Base-by-base conservation (phyloP, 2,113 vertebrate genomes). In the Paratilapia polleni region DNA sequence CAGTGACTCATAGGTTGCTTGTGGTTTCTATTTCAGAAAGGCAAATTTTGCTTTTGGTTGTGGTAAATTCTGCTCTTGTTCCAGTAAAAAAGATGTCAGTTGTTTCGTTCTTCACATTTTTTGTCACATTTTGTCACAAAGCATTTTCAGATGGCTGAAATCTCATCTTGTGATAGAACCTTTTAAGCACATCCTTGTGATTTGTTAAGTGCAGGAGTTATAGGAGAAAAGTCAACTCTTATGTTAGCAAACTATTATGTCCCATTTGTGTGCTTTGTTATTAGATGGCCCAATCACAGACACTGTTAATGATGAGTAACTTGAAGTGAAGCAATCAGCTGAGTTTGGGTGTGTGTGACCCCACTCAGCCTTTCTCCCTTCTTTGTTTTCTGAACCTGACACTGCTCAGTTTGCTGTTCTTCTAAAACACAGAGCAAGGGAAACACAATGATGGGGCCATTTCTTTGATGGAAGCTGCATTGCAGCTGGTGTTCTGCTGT, bases 331-430 rank as follows among this genome's bases (percentile, higher is more conserved):
- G 68, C 81, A 86, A 89, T 89, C 77, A 85, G 22, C 52, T 84
- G 57, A 22, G 15, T 88, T 34, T 79, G 59, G 5, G 22, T 49
- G 70, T 86, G 52, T 83, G 62, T 63, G 77, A 47, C 74, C 56
- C 10, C 77, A 78, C 81, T 85, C 79, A 80, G 59, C 84, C 61
- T 86, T 75, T 82, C 8, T 12, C 87, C 36, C 43, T 24, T 79
- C 63, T 84, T 88, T 84, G 75, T 83, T 85, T 81, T 86, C 60
- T 68, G 41, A 91, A 90, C 84, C 81, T 58, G 87, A 91, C 64
- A 66, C 88, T 78, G 85, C 81, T 76, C 61, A 28, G 7, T 82
- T 80, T 43, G 60, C 77, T 77, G 6, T 78, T 81, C 68, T 85
- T 77, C 68, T 49, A 24, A 85, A 88, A 78, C 43, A 59, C 83